These are phyloP conservation scores for Luscinia megarhynchos DNA, from an alignment of 2,797 vertebrate species.

Conservation along the genomic window DNA sequence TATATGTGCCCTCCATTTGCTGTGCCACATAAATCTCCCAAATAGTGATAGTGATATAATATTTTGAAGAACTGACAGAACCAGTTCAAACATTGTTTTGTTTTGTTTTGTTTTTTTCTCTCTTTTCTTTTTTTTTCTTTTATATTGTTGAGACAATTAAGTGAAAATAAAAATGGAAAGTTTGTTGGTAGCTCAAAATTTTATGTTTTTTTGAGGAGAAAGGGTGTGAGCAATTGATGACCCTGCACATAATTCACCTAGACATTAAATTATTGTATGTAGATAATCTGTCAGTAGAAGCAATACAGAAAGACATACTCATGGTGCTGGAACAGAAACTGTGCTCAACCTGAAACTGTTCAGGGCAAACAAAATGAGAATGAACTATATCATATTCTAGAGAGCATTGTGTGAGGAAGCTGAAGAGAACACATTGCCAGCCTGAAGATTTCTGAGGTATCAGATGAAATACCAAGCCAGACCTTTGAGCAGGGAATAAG, in stretches of 20 bases:
- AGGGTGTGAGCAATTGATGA: neutral
- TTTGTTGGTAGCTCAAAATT: neutral
- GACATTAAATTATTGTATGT: neutral
- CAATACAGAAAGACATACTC: neutral
- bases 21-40: conserved; percentile 10
- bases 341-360: neutral
- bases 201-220: neutral
- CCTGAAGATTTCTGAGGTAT: neutral
- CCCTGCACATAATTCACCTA: neutral
- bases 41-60: neutral
- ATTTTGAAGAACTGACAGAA: conserved; percentile 44
- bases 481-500: neutral
- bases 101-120: neutral
- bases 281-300: neutral
- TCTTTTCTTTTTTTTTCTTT: neutral
- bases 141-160: neutral
- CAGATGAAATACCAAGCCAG: neutral
- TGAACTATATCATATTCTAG: neutral
- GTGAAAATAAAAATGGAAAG: neutral
- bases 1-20: neutral
- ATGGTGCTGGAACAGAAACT: neutral
- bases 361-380: neutral
- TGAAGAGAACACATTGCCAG: neutral
- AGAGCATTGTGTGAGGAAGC: neutral
- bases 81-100: neutral